Base-by-base conservation (phyloP, 2,113 vertebrate species). In the Alces alces region DNA sequence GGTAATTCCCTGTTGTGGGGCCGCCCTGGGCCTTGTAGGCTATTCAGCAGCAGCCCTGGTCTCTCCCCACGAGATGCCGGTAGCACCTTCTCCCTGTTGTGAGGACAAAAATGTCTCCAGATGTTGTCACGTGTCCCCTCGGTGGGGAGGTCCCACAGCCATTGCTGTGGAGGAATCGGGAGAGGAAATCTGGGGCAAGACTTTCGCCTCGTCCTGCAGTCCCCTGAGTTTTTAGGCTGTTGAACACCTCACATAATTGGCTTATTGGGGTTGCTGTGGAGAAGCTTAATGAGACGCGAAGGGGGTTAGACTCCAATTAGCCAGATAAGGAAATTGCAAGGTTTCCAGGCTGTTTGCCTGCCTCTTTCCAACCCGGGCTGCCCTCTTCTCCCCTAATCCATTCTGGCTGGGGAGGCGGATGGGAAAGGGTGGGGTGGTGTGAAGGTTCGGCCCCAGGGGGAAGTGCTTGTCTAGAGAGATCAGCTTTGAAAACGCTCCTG, bases 361-460 rank as follows among this genome's bases (percentile, higher is more conserved):
- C 19, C 66, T 70, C n/a, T 73, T 10, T 11, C n/a, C 4, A 9
- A 9, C 0, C 0, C 13, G 61, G 15, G 9, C 66, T 50, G 52
- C 0, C 1, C 43, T 27, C 39, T 39, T 43, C 36, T 1, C 1
- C 27, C 27, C 25, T 28, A 1, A 2, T 28, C 28, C 1, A 0
- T 43, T 76, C 36, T 33, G 17, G 28, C 21, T 25, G 33, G 47
- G 55, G 28, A 47, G 10, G 12, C 0, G 1, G 11, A 25, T 21
- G 76, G 15, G 30, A 33, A 50, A 30, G 9, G 28, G 78, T 17
- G 28, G 27, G 1, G 9, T 33, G 43, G 27, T 28, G 27, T 9
- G 45, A 30, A 3, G 9, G 45, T 58, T 78, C 7, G 2, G 33
- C 54, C 50, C 58, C 7, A 17, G 21, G 11, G 85, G 27, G 19